Evolutionary conservation across 2,113 vertebrate species (phyloP).

Genomic region (Monopterus albus): DNA sequence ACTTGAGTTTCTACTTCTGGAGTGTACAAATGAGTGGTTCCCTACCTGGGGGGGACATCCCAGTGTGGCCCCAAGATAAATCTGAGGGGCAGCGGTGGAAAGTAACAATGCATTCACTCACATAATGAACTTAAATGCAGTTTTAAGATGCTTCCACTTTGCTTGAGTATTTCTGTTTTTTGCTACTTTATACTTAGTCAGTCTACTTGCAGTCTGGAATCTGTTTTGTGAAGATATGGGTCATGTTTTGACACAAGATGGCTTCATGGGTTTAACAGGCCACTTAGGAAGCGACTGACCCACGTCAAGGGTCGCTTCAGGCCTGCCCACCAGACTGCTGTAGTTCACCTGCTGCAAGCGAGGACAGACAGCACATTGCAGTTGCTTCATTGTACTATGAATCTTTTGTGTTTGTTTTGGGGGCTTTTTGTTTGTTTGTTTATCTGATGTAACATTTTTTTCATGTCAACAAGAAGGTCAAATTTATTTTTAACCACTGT

Average conservation of each 20-base stretch:
- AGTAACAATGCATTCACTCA: constrained; percentile 11
- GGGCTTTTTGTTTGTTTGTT: no score
- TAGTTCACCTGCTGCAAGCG: constrained; percentile 9
- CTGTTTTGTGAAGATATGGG: not conserved
- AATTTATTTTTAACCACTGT: not conserved
- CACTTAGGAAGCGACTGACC: constrained; percentile 12
- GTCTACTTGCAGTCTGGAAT: not conserved
- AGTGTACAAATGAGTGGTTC: constrained; percentile 5
- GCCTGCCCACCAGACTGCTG: not conserved
- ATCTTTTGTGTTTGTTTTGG: no score
- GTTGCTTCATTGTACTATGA: not conserved
- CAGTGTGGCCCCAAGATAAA: not conserved
- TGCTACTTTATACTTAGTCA: no score
- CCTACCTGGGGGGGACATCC: not conserved
- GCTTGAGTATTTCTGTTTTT: no score
- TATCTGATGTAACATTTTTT: no score
- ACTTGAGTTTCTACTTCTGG: constrained; percentile 7
- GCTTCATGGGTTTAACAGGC: constrained; percentile 11
- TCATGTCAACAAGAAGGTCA: not conserved
- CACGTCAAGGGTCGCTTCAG: not conserved
- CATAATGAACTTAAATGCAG: not conserved
- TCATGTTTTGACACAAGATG: constrained; percentile 17
- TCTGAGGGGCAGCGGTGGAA: not conserved
- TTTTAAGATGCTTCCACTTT: not conserved
- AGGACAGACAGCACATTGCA: not conserved